Percentiles rank a stretch among this genome's conserved stretches.
Conservation (phyloP, 2,888 invertebrate genomes). For the Nemoura dubitans region DNA sequence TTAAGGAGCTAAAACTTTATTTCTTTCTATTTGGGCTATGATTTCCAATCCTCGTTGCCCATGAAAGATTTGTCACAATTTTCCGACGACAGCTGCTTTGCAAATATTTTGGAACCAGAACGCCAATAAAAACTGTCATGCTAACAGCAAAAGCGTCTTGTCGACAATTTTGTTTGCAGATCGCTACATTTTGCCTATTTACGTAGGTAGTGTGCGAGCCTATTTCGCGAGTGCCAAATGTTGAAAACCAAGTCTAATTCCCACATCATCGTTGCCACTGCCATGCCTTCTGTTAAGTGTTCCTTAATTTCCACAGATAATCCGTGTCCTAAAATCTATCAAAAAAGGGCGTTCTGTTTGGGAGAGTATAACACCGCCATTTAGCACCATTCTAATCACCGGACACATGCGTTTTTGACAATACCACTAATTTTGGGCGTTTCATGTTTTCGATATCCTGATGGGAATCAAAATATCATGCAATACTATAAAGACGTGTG, state of each 20-base stretch:
- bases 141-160: too few relatives aligned
- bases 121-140: too few relatives aligned
- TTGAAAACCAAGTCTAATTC: not conserved
- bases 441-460: not conserved
- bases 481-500: not conserved
- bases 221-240: not conserved
- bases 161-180: too few relatives aligned
- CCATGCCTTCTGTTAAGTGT: not conserved
- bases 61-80: too few relatives aligned
- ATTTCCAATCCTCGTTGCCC: too few relatives aligned
- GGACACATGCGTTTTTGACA: conserved; percentile 12
- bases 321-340: not conserved
- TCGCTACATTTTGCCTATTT: too few relatives aligned
- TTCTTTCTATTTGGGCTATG: too few relatives aligned
- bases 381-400: not conserved
- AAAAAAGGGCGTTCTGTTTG: not conserved
- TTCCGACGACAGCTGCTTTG: too few relatives aligned
- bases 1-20: too few relatives aligned
- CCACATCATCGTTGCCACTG: not conserved
- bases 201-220: too few relatives aligned
- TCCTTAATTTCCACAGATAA: not conserved
- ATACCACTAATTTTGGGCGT: not conserved
- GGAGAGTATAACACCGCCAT: not conserved
- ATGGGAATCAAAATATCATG: not conserved
- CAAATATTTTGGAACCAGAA: too few relatives aligned